A percentile compares a stretch with the other conserved stretches of the same genome.
These are phyloP conservation scores for Babyrousa celebensis DNA, from an alignment of 2,797 vertebrate genomes.

Conservation along the genomic window DNA sequence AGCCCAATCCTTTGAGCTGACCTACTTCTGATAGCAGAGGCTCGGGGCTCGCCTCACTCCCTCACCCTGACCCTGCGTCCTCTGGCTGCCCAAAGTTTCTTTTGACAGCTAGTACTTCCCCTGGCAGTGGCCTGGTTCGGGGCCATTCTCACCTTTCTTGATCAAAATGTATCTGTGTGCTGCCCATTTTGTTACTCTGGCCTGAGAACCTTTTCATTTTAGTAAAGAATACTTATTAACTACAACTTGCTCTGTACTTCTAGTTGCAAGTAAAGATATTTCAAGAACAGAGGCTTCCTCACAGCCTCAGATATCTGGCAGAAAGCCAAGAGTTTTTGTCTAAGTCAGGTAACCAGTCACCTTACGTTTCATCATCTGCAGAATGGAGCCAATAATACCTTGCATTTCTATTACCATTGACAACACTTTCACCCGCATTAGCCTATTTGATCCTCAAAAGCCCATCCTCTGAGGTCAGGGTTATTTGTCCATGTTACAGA, in stretches of 20 bases:
- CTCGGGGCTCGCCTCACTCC: neutral
- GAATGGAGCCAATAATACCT: neutral
- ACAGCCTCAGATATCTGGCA: constrained; percentile 20
- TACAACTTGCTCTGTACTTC: constrained; percentile 14
- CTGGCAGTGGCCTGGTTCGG: neutral
- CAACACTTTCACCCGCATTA: constrained; percentile 10
- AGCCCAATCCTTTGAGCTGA: neutral
- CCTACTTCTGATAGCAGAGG: neutral
- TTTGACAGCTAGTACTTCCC: neutral
- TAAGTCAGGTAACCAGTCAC: constrained; percentile 24
- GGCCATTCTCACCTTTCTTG: constrained; percentile 16
- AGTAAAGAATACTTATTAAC: constrained; percentile 60
- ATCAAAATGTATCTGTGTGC: constrained; percentile 21
- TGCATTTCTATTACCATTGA: constrained; percentile 35
- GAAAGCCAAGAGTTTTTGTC: constrained; percentile 50
- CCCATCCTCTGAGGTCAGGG: neutral
- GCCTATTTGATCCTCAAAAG: constrained; percentile 10
- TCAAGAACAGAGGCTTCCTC: neutral
- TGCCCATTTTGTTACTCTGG: neutral
- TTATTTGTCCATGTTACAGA: constrained; percentile 59
- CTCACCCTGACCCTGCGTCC: neutral
- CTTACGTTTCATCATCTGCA: constrained; percentile 40
- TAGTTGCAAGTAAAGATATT: constrained; percentile 24
- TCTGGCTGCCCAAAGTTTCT: neutral
- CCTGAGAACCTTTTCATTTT: constrained; percentile 51